These are phyloP conservation scores for Oncorhynchus tshawytscha DNA, from an alignment of 2,113 vertebrate species.

Conservation along the genomic window DNA sequence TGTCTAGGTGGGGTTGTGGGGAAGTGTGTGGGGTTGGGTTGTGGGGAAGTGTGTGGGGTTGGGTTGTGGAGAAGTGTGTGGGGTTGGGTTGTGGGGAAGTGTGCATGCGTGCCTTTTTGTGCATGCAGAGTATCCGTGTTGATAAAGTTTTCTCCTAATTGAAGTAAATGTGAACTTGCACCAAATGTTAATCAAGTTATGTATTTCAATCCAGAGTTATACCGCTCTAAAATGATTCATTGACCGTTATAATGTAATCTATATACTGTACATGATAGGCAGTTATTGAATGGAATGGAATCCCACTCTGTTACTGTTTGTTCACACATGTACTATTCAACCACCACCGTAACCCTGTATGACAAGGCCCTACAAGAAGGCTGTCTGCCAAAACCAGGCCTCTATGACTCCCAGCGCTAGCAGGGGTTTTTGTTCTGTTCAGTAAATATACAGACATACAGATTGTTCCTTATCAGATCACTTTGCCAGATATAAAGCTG, in stretches of 20 bases:
- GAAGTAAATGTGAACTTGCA: not conserved
- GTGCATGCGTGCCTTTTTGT: not conserved
- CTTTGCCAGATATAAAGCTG: no score
- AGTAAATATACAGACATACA: no score
- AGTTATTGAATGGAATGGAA: slow-evolving; percentile 33
- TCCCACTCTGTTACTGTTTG: not conserved
- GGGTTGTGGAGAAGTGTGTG: no score
- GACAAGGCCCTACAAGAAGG: no score
- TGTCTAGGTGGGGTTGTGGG: not conserved
- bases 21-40: not conserved
- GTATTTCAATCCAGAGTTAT: slow-evolving; percentile 23
- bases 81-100: no score
- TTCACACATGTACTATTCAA: no score
- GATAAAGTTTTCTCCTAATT: not conserved
- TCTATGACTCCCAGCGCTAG: no score
- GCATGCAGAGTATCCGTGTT: not conserved
- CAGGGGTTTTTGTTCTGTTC: no score
- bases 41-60: not conserved
- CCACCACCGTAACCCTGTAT: no score
- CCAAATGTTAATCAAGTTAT: not conserved
- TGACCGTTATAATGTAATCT: slow-evolving; percentile 42
- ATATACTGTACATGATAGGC: slow-evolving; percentile 21
- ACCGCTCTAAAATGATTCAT: slow-evolving; percentile 34
- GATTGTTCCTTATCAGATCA: no score
- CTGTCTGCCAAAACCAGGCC: no score